phyloP scores from a whole-genome alignment of 2,113 vertebrate genomes.

The Procavia capensis region DNA sequence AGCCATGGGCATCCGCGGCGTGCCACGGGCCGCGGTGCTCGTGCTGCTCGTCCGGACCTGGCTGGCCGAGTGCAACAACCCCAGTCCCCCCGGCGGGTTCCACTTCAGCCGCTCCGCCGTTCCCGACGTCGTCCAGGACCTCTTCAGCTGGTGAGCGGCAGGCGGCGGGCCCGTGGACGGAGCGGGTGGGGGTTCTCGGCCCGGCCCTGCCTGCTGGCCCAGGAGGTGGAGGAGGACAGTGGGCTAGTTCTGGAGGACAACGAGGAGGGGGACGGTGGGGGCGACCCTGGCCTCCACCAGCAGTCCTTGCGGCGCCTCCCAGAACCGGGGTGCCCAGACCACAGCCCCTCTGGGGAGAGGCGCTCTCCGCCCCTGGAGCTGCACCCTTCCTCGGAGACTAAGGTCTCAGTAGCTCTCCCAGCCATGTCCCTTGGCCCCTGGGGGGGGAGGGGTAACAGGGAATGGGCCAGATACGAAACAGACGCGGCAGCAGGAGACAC shows the following conservation, averaged over 20 bases:
- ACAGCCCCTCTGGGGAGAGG: constrained; percentile 9
- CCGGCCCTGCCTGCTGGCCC: background rate
- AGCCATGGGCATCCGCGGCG: constrained; percentile 71
- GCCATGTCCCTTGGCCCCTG: background rate
- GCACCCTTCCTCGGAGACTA: background rate
- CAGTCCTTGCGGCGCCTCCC: constrained; percentile 29
- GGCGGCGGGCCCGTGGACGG: background rate
- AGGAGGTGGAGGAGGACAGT: background rate
- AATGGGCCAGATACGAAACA: constrained; percentile 29
- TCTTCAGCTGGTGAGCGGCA: constrained; percentile 73
- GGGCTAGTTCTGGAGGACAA: background rate
- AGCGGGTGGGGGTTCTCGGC: background rate
- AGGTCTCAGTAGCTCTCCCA: background rate
- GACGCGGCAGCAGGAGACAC: constrained; percentile 62
- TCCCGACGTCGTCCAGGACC: constrained; percentile 57
- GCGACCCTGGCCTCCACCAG: background rate
- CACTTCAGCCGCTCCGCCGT: background rate
- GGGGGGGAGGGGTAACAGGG: background rate
- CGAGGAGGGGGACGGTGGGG: background rate
- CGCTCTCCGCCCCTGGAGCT: background rate
- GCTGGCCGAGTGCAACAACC: constrained; percentile 57
- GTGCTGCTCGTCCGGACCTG: constrained; percentile 73
- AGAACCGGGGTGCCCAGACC: background rate
- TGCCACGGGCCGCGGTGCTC: constrained; percentile 59
- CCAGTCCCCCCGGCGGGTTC: constrained; percentile 11